These are phyloP conservation scores for Synergus japonicus DNA, from an alignment of 2,888 invertebrate genomes.

Conservation along the genomic window DNA sequence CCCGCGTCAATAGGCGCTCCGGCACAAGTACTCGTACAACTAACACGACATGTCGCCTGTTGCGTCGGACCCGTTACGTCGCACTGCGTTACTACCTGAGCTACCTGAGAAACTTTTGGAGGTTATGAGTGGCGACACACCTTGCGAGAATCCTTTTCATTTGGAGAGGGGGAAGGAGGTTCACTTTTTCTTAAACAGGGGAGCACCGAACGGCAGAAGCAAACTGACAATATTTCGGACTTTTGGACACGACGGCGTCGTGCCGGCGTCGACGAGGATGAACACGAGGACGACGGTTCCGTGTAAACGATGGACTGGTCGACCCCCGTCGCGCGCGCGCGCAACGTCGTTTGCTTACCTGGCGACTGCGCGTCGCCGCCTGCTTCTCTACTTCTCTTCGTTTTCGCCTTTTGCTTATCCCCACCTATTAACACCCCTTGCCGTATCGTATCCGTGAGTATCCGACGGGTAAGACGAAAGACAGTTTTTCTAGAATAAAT, in stretches of 20 bases:
- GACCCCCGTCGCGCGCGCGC: conserved; percentile 57
- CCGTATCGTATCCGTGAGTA: neutral
- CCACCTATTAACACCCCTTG: conserved; percentile 41
- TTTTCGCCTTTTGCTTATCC: conserved; percentile 48
- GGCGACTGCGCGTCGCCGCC: conserved; percentile 72
- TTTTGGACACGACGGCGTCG: conserved; percentile 25
- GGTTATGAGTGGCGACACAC: conserved; percentile 35
- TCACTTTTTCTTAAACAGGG: conserved; percentile 7
- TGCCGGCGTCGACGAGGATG: conserved; percentile 44
- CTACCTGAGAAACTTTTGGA: neutral
- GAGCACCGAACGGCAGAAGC: neutral
- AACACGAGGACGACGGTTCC: conserved; percentile 51
- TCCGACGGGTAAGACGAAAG: conserved; percentile 48
- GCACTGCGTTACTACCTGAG: conserved; percentile 30
- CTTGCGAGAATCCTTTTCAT: conserved; percentile 4
- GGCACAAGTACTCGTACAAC: neutral
- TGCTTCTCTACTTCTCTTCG: conserved; percentile 49
- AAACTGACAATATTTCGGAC: neutral
- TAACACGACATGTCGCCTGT: conserved; percentile 35
- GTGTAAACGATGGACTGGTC: conserved; percentile 60
- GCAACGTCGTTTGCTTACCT: conserved; percentile 72
- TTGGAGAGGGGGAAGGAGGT: neutral
- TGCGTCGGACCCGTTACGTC: conserved; percentile 37
- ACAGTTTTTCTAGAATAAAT: too few species aligned
- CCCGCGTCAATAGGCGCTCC: conserved; percentile 19